Base-by-base conservation (phyloP, 2,113 vertebrate species). In the Apistogramma diplotaenia region DNA sequence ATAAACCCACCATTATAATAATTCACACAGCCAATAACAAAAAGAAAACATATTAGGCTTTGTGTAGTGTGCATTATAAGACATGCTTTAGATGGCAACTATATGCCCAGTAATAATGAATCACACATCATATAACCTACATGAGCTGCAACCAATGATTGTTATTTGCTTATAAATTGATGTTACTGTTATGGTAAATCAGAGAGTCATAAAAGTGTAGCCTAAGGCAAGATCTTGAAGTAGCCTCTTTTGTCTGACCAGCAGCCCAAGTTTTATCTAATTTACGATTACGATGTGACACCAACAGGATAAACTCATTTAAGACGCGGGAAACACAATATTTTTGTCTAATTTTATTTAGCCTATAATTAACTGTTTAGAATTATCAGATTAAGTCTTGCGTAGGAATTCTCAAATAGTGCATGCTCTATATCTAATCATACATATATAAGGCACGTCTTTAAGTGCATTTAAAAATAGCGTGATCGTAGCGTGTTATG, bases 1-100 rank as follows among this genome's bases (percentile, higher is more conserved):
- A 93, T 93, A 92, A 92, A 93, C 67, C 72, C 7, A 19, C 88
- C 87, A 90, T 93, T 92, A 93, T 82, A 90, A 93, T 93, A 92
- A 84, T 82, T 93, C 92, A 92, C 82, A 65, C 80, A 79, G 82
- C 83, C 78, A 80, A 76, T 83, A 91, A 82, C 81, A 74, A 87
- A 90, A 85, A 83, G 60, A 90, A 93, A 92, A 90, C 89, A 87
- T 84, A 93, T 93, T 85, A 89, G 79, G 81, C 53, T 79, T 80
- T 78, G 79, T 85, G 80, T 73, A 65, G 70, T 76, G 86, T 76
- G 82, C 87, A 79, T 88, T 83, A 88, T 85, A 62, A 57, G 81
- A 58, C 62, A 49, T 84, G 82, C 81, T 90, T 86, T 67, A 55
- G 74, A 89, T 83, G 60, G 71, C 55, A 54, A 21, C 56, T 56